phyloP scores from a whole-genome alignment of 2,888 invertebrate species.

The Conops quadrifasciatus region DNA sequence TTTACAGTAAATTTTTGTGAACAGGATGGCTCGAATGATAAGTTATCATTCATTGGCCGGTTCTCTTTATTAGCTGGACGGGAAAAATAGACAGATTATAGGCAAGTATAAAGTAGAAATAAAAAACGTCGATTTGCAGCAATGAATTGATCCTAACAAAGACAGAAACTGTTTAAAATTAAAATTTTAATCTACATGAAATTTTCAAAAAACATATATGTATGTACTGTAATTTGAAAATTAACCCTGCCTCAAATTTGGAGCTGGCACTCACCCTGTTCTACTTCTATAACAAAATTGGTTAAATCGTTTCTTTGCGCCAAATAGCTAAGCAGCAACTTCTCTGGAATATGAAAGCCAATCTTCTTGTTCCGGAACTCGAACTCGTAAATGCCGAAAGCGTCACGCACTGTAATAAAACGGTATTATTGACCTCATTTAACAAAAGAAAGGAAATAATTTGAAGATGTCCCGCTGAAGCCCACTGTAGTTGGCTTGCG shows the following conservation, averaged over 20 bases:
- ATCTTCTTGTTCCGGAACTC: conserved; percentile 61
- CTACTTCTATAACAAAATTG: conserved; percentile 62
- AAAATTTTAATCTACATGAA: too few relatives aligned
- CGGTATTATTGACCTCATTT: background rate
- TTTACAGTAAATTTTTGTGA: conserved; percentile 45
- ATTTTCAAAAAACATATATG: conserved; percentile 56
- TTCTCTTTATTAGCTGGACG: conserved; percentile 49
- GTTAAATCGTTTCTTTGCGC: conserved; percentile 60
- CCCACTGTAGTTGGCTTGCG: too few relatives aligned
- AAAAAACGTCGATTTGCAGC: too few relatives aligned
- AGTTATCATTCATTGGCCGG: conserved; percentile 40
- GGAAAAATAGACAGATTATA: conserved; percentile 47
- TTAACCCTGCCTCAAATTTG: background rate
- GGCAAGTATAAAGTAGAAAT: too few relatives aligned
- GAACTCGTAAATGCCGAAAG: conserved; percentile 58
- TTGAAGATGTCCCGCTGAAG: conserved; percentile 5
- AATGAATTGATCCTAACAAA: too few relatives aligned
- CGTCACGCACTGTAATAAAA: conserved; percentile 53
- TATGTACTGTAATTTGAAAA: background rate
- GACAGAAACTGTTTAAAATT: too few relatives aligned
- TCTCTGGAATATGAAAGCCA: conserved; percentile 62
- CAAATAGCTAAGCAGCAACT: conserved; percentile 58
- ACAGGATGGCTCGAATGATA: conserved; percentile 55
- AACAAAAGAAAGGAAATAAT: background rate
- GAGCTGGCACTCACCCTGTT: conserved; percentile 56